phyloP scores from a whole-genome alignment of 92 coral and sea anemone genomes.

The Epizoanthus scotinus region DNA sequence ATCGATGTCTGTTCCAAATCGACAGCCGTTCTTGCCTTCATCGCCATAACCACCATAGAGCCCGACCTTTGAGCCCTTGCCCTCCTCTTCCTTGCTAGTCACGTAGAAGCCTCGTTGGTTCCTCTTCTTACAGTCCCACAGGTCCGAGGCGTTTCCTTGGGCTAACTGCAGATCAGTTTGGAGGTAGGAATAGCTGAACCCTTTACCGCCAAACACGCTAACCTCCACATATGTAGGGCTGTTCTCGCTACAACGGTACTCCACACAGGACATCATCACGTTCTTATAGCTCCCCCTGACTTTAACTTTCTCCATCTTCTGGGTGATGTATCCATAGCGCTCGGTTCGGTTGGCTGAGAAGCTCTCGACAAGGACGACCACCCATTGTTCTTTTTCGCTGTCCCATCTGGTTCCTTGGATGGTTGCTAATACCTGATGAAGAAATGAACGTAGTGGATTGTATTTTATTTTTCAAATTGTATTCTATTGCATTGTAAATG shows the following conservation, averaged over 20 bases:
- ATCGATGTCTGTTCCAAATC: not conserved
- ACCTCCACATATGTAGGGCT: constrained; percentile 24
- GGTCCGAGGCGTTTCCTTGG: constrained; percentile 7
- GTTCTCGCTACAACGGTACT: constrained; percentile 29
- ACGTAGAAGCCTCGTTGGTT: constrained; percentile 26
- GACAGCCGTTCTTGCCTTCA: constrained; percentile 24
- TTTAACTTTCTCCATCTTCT: not conserved
- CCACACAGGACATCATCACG: not conserved
- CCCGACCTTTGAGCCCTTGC: not conserved
- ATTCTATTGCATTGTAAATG: no score
- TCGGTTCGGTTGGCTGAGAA: constrained; percentile 17
- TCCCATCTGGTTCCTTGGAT: no score
- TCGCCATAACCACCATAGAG: constrained; percentile 15
- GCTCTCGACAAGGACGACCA: constrained; percentile 1
- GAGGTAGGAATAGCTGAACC: not conserved
- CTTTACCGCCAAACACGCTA: not conserved
- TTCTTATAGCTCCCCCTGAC: not conserved
- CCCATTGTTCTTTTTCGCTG: not conserved
- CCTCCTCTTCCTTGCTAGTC: constrained; percentile 3
- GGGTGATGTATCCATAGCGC: constrained; percentile 24
- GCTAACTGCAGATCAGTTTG: not conserved
- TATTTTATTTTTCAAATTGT: no score
- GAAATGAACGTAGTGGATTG: no score
- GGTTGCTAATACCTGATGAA: not conserved
- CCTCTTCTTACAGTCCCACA: constrained; percentile 29